A percentile compares a stretch with the other conserved stretches of the same genome.
Evolutionary conservation across 2,797 vertebrate species (phyloP).

Genomic region (Pempheris klunzingeri): DNA sequence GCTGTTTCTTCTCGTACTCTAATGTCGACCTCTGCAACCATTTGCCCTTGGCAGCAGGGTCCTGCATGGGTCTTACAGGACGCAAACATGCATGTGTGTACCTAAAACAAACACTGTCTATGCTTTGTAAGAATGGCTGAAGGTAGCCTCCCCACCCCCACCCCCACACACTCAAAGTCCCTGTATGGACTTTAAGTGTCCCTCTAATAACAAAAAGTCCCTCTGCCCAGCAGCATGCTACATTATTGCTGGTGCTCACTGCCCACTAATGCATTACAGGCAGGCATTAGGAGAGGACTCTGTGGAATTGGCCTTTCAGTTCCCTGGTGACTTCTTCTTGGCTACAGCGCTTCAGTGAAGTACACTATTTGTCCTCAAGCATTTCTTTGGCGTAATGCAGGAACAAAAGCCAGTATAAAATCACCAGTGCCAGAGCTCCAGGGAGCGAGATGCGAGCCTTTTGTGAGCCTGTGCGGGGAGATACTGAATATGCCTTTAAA

Average conservation of each 20-base stretch:
- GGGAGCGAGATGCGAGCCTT: conserved; percentile 22
- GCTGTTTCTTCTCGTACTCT: conserved; percentile 30
- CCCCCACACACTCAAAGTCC: conserved; percentile 1
- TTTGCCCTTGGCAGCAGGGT: conserved; percentile 65
- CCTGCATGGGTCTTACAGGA: conserved; percentile 12
- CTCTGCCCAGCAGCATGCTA: conserved; percentile 35
- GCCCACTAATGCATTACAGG: conserved; percentile 43
- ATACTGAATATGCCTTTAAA: conserved; percentile 24
- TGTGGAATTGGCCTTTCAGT: conserved; percentile 24
- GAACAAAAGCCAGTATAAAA: conserved; percentile 43
- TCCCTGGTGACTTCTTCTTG: conserved; percentile 31
- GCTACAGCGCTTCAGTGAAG: conserved; percentile 21
- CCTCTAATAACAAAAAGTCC: conserved; percentile 25
- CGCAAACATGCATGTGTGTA: conserved; percentile 32
- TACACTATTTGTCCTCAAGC: conserved; percentile 36
- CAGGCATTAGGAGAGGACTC: conserved; percentile 21
- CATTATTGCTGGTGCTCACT: conserved; percentile 16
- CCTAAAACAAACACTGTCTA: conserved; percentile 25
- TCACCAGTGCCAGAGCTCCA: conserved; percentile 38
- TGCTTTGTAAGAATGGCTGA: conserved; percentile 5
- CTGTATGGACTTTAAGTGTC: not conserved
- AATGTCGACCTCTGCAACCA: conserved; percentile 44
- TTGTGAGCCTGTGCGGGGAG: conserved; percentile 2
- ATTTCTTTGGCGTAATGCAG: conserved; percentile 15
- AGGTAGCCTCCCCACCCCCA: not conserved